A percentile compares a stretch with the other conserved stretches of the same genome.
These are phyloP conservation scores for Bombycilla garrulus DNA, from an alignment of 2,113 vertebrate species.

Conservation along the genomic window DNA sequence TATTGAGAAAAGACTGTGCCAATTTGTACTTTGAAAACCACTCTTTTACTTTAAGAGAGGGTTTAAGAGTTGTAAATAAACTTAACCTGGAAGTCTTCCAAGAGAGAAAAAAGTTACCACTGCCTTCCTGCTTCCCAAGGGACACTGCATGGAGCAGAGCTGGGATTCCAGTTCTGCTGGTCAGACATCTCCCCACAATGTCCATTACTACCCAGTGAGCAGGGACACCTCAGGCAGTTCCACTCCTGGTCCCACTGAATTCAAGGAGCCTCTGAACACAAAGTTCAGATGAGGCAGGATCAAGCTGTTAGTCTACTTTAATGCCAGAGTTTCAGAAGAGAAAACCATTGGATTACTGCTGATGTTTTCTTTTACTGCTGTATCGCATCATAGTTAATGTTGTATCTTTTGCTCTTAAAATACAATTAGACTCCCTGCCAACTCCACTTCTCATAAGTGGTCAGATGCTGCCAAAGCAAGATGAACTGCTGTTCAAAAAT, in stretches of 20 bases:
- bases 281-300: neutral
- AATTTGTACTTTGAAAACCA: neutral
- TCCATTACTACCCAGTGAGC: neutral
- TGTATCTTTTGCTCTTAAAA: slow-evolving; percentile 11
- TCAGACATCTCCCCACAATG: neutral
- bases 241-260: neutral
- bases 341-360: neutral
- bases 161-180: neutral
- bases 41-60: neutral
- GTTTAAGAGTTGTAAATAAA: neutral
- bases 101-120: neutral
- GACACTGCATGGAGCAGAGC: neutral
- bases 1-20: neutral
- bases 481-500: neutral
- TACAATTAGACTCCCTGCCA: neutral
- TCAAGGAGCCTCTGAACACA: neutral
- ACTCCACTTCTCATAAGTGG: neutral
- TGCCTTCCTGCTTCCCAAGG: neutral
- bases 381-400: neutral
- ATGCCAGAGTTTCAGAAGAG: neutral
- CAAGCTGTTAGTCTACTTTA: neutral
- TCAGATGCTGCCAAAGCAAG: slow-evolving; percentile 24
- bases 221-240: neutral
- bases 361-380: neutral
- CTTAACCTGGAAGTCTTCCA: neutral